These are phyloP conservation scores for Orcinus orca DNA, from an alignment of 2,113 vertebrate genomes.

Conservation along the genomic window DNA sequence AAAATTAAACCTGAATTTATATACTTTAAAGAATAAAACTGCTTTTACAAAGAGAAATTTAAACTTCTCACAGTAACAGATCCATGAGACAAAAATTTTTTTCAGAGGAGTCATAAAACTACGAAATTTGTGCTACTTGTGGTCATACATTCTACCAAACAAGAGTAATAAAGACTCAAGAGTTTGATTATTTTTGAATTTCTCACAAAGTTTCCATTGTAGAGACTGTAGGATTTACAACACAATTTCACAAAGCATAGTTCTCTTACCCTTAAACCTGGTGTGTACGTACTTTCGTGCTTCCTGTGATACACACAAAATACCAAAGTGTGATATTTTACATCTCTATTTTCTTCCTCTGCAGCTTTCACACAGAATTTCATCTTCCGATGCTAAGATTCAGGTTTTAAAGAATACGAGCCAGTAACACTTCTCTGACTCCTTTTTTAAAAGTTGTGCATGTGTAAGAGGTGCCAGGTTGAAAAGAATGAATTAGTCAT, in stretches of 20 bases:
- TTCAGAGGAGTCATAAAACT: not conserved
- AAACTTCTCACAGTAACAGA: not conserved
- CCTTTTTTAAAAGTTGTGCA: not conserved
- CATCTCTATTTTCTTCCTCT: not conserved
- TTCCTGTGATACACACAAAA: not conserved
- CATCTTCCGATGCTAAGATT: not conserved
- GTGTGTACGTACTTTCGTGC: not conserved
- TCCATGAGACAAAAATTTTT: not conserved
- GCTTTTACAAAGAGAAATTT: not conserved
- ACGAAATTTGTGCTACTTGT: not conserved
- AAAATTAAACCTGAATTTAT: not conserved
- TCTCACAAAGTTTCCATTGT: not conserved
- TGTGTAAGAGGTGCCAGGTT: constrained; percentile 2
- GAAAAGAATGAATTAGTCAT: constrained; percentile 61
- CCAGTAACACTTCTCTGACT: constrained; percentile 1
- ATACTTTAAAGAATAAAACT: not conserved
- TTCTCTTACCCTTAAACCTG: not conserved
- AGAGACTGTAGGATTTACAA: not conserved
- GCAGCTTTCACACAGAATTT: constrained; percentile 6
- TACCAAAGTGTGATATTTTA: not conserved
- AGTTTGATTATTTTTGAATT: not conserved
- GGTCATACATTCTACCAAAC: not conserved
- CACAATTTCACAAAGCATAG: not conserved
- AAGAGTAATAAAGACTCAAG: not conserved
- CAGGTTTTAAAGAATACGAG: constrained; percentile 25